Percentiles rank a stretch among this genome's conserved stretches.
Evolutionary conservation across 2,888 invertebrate species (phyloP).

Genomic region (Apoderus coryli): DNA sequence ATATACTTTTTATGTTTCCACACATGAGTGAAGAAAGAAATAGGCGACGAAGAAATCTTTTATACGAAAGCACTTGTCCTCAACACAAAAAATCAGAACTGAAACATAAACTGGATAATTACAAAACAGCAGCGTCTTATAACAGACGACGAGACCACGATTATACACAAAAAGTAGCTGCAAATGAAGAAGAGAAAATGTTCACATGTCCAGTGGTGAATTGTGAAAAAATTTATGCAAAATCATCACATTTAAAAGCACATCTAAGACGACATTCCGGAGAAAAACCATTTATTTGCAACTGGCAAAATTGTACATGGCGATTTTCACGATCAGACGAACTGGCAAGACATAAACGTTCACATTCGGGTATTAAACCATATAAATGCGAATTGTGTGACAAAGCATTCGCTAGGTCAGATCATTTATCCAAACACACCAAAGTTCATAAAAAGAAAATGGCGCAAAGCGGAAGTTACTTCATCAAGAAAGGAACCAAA

Average conservation of each 20-base stretch:
- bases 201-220: conserved; percentile 56
- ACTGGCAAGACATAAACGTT: conserved; percentile 78
- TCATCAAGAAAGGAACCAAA: conserved; percentile 20
- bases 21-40: conserved; percentile 30
- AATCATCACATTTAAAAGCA: conserved; percentile 80
- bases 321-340: conserved; percentile 90
- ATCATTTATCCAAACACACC: conserved; percentile 85
- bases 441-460: conserved; percentile 63
- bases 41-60: conserved; percentile 27
- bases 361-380: conserved; percentile 92
- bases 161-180: conserved; percentile 24
- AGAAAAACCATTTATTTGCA: conserved; percentile 44
- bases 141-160: conserved; percentile 22
- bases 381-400: conserved; percentile 79
- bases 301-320: conserved; percentile 69
- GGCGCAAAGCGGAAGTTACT: conserved; percentile 26
- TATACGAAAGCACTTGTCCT: conserved; percentile 27
- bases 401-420: conserved; percentile 84
- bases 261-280: conserved; percentile 72
- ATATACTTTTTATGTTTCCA: conserved; percentile 28
- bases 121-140: conserved; percentile 16
- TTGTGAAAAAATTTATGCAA: conserved; percentile 73
- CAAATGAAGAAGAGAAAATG: conserved; percentile 36
- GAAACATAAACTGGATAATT: conserved; percentile 12
- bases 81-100: conserved; percentile 14